Evolutionary conservation across 2,888 invertebrate genomes (phyloP), one percentile per base, ranked within the genome.

Genomic region (Chloroclystis v-ata): DNA sequence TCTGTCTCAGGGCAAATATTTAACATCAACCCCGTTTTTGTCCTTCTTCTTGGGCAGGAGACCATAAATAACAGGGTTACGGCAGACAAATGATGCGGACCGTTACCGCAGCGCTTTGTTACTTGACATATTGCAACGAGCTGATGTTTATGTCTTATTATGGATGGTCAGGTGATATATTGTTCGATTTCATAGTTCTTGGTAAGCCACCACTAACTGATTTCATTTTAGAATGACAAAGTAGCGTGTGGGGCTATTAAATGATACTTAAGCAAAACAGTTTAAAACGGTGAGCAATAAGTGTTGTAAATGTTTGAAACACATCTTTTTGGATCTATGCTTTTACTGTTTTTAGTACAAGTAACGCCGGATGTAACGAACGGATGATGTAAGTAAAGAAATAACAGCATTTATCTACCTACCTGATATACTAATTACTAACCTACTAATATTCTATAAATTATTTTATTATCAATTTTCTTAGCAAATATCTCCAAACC

Each of bases 1-100:
- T 85, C 85, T 86, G 87, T 87, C 86, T 86, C 84, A 84, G 69
- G 78, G 80, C 82, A 86, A 87, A 87, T 87, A 87, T 87, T 87
- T 87, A 86, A 84, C 83, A 80, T 74, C 81, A 82, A 71, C 76
- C 72, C 75, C 68, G 78, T 83, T 85, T 85, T 84, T 85, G 75
- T 83, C 69, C 79, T 78, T 70, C 66, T 80, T 82, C 80, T 82
- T 80, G 72, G 75, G 77, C 73, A 78, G 72, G 68, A 79, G 79
- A 82, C 75, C 79, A 82, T 87, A 87, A 86, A 87, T 87, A 81
- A 84, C 80, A 75, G 75, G 70, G 79, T 75, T 76, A 75, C 70
- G 67, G 75, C 69, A 75, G 83, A 80, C 82, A 82, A 84, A 83
- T 82, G 84, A 82, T 77, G 78, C 64, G 71, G 70, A 83, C 86